Percentiles rank a stretch among this genome's conserved stretches.
Conservation (phyloP, 1,140 invertebrate species). For the Acromyrmex echinatior region DNA sequence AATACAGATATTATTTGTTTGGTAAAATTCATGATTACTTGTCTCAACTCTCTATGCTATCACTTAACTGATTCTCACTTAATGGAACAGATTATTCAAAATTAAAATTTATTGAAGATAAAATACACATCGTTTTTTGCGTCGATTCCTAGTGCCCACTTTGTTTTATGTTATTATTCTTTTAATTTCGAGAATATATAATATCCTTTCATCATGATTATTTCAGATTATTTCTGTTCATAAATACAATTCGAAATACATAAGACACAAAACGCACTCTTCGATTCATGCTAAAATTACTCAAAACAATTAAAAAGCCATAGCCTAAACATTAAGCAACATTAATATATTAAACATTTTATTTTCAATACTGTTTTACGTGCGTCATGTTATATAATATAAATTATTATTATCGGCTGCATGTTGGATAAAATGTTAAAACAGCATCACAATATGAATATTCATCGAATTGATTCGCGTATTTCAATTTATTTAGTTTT, state of each 20-base stretch:
- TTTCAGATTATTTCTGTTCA: constrained; percentile 27
- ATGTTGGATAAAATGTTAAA: constrained; percentile 28
- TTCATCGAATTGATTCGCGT: constrained; percentile 26
- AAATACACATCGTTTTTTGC: too few relatives aligned
- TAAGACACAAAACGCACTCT: neutral
- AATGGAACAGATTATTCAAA: constrained; percentile 55
- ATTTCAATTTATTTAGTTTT: constrained; percentile 37
- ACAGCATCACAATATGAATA: constrained; percentile 8
- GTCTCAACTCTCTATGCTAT: neutral
- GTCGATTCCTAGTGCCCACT: too few relatives aligned
- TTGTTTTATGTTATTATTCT: too few relatives aligned
- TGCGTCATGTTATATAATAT: neutral
- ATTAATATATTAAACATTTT: constrained; percentile 31
- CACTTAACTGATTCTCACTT: constrained; percentile 55
- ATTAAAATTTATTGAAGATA: too few relatives aligned
- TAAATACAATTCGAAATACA: constrained; percentile 25
- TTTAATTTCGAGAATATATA: too few relatives aligned
- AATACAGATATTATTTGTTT: constrained; percentile 45
- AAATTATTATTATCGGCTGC: constrained; percentile 26
- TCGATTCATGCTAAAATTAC: neutral
- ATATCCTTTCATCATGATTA: too few relatives aligned
- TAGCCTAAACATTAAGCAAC: constrained; percentile 14
- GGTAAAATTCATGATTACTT: constrained; percentile 2
- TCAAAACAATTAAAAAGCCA: constrained; percentile 22
- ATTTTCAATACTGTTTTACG: constrained; percentile 24